Conservation (phyloP, 2,888 invertebrate species). For the Horisme vitalbata region DNA sequence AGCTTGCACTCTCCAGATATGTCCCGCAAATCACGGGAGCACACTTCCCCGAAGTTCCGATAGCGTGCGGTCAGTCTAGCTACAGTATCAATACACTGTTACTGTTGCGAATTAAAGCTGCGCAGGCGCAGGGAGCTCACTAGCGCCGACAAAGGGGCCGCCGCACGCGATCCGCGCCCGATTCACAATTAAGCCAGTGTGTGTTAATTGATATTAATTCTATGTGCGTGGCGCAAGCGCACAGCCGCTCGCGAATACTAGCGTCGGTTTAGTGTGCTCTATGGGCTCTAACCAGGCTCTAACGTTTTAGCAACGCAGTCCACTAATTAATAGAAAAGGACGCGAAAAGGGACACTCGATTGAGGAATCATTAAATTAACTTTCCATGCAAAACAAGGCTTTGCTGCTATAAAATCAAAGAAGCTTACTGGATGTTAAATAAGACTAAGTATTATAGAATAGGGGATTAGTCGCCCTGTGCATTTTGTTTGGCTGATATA, state of each 20-base stretch:
- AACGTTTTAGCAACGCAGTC: background rate
- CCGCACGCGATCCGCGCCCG: slow-evolving; percentile 78
- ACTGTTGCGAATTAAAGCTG: slow-evolving; percentile 63
- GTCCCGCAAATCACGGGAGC: slow-evolving; percentile 16
- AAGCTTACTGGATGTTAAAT: too few relatives aligned
- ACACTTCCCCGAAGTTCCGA: slow-evolving; percentile 29
- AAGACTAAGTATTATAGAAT: too few relatives aligned
- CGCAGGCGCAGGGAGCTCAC: slow-evolving; percentile 53
- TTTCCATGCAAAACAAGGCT: too few relatives aligned
- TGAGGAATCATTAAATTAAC: too few relatives aligned
- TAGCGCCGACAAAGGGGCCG: slow-evolving; percentile 76
- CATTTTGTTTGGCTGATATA: too few relatives aligned
- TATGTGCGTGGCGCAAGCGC: slow-evolving; percentile 65
- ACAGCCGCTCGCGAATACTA: slow-evolving; percentile 34
- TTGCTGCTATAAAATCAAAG: too few relatives aligned
- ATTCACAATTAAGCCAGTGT: slow-evolving; percentile 81
- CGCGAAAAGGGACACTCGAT: too few relatives aligned
- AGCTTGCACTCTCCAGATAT: background rate
- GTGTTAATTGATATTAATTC: slow-evolving; percentile 82
- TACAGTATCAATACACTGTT: slow-evolving; percentile 30
- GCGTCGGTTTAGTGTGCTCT: slow-evolving; percentile 2
- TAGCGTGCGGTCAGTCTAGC: slow-evolving; percentile 21
- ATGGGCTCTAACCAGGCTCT: background rate
- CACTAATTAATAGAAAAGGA: too few relatives aligned
- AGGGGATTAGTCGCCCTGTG: too few relatives aligned